Base-by-base conservation (phyloP, 2,797 vertebrate species). In the Nannoperca australis region DNA sequence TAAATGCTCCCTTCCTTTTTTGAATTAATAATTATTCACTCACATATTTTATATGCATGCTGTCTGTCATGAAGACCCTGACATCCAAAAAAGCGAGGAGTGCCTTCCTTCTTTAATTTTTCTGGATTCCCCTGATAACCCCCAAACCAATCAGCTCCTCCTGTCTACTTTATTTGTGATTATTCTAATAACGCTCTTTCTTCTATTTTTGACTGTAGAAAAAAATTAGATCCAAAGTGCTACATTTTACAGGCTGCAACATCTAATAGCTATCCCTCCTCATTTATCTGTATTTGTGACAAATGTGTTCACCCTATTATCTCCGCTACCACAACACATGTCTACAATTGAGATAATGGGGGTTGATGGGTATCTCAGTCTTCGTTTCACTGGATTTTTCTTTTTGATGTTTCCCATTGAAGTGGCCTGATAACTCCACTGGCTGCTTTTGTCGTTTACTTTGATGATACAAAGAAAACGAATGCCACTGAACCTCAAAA, bases 381-480 rank as follows among this genome's bases (percentile, higher is more conserved):
- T 69, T 51, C 2, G 11, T 63, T 42, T 51, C 22, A 45, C 24
- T 71, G 22, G 15, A 42, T 56, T 22, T 65, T 32, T 30, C 24
- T 72, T 66, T 49, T 68, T 66, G 34, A 44, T 12, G 60, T 77
- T 47, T 66, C 14, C 40, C 12, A 59, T 30, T 68, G 32, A 36
- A 60, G 24, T 12, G 47, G 70, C 38, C 44, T n/a, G 47, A 56
- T 74, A 54, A n/a, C 36, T 30, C 2, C 22, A 30, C 15, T 58
- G 32, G 63, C 47, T 78, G n/a, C 38, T 1, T 55, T 69, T 42
- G 15, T 27, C 22, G 20, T 62, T 68, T 44, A 55, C 60, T 62
- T 54, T 10, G 14, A 47, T 61, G n/a, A 49, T 9, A 36, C 36
- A 74, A 30, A 55, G 47, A 70, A 38, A 63, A 24, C 4, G 30